Percentiles rank a stretch among this genome's conserved stretches.
Conservation (phyloP, 2,113 vertebrate genomes). For the Thalassoma bifasciatum region DNA sequence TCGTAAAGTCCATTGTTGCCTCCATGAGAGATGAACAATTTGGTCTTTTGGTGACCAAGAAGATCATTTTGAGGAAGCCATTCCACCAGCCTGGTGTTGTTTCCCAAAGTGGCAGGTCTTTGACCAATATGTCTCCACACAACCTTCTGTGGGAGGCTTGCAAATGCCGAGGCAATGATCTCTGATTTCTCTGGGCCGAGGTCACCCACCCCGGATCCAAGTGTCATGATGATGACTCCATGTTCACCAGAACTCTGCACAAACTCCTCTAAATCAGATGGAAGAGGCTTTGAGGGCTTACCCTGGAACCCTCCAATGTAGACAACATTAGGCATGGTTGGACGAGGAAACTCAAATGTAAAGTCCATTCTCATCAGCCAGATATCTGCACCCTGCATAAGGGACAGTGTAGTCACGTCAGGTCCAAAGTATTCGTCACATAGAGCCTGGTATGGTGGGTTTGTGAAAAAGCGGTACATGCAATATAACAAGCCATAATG, state of each 20-base stretch:
- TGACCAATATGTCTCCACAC: conserved; percentile 75
- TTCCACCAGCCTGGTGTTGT: conserved; percentile 72
- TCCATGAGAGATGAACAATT: conserved; percentile 70
- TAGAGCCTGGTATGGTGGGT: conserved; percentile 59
- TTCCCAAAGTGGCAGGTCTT: conserved; percentile 51
- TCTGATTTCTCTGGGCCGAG: conserved; percentile 55
- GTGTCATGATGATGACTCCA: conserved; percentile 73
- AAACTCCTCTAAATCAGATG: conserved; percentile 72
- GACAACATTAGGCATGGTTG: conserved; percentile 78
- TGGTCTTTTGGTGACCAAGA: conserved; percentile 76
- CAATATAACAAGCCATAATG: conserved; percentile 39
- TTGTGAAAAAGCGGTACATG: conserved; percentile 43
- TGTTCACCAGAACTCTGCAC: conserved; percentile 71
- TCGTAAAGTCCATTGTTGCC: conserved; percentile 75
- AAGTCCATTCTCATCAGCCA: conserved; percentile 79
- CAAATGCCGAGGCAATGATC: conserved; percentile 69
- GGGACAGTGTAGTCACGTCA: conserved; percentile 26
- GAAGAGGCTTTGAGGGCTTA: conserved; percentile 63
- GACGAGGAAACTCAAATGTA: conserved; percentile 75
- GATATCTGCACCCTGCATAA: conserved; percentile 72
- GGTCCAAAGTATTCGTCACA: conserved; percentile 65
- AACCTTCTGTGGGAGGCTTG: conserved; percentile 74
- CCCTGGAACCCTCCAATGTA: conserved; percentile 80
- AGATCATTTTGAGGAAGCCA: conserved; percentile 80
- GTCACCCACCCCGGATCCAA: conserved; percentile 69